phyloP scores from a whole-genome alignment of 2,113 vertebrate genomes.

The Stigmatopora argus region DNA sequence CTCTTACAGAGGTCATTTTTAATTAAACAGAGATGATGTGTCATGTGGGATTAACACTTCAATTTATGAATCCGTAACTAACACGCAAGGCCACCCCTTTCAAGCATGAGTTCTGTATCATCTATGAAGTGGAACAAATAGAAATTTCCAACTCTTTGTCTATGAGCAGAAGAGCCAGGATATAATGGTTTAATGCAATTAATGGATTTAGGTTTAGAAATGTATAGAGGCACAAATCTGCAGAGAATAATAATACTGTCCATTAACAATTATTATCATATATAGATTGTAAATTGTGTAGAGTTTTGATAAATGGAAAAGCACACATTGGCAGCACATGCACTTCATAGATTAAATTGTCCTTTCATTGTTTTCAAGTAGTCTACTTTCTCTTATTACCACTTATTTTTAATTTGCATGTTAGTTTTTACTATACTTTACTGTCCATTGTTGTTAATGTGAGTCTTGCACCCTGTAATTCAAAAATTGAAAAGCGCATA shows the following conservation, averaged over 20 bases:
- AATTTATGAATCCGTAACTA: conserved; percentile 65
- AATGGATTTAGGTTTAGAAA: background rate
- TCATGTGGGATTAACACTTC: conserved; percentile 65
- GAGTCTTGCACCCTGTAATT: too few relatives aligned
- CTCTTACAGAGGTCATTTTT: conserved; percentile 70
- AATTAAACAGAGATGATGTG: conserved; percentile 70
- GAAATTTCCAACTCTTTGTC: conserved; percentile 42
- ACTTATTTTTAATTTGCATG: too few relatives aligned
- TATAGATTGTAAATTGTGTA: background rate
- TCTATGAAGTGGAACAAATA: conserved; percentile 53
- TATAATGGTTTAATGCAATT: background rate
- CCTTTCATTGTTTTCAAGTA: too few relatives aligned
- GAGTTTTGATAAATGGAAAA: background rate
- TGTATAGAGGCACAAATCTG: background rate
- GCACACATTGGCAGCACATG: background rate
- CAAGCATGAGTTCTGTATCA: conserved; percentile 57
- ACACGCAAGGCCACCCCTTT: conserved; percentile 48
- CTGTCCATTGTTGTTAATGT: too few relatives aligned
- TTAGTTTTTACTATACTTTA: too few relatives aligned
- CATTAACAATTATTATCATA: background rate
- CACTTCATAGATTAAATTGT: background rate
- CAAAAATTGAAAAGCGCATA: too few relatives aligned
- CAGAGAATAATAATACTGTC: background rate
- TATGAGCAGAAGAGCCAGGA: conserved; percentile 22
- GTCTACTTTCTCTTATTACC: too few relatives aligned